Evolutionary conservation across 2,113 vertebrate species (phyloP).

Genomic region (Cavia porcellus): DNA sequence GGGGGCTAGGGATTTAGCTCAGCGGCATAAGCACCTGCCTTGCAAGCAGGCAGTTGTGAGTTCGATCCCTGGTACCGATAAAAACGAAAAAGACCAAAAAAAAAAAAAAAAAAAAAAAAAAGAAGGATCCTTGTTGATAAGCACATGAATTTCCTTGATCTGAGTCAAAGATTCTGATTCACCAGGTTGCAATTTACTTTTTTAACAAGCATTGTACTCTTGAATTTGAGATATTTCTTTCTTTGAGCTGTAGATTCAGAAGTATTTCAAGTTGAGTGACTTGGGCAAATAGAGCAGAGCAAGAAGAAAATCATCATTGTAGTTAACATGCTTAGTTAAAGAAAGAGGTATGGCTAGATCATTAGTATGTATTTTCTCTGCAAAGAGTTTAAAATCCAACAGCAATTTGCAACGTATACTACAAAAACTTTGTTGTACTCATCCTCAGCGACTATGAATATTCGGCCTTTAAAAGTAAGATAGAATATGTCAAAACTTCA

Average conservation of each 20-base stretch:
- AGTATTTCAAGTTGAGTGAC: conserved; percentile 45
- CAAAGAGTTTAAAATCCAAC: conserved; percentile 61
- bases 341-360: conserved; percentile 43
- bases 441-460: conserved; percentile 48
- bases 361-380: conserved; percentile 42
- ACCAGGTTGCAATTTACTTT: conserved; percentile 6
- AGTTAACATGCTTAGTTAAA: conserved; percentile 62
- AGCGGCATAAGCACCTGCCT: too few relatives aligned
- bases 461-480: conserved; percentile 62
- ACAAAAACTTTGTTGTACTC: conserved; percentile 55
- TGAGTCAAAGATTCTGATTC: background rate
- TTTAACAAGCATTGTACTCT: background rate
- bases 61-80: too few relatives aligned
- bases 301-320: conserved; percentile 6
- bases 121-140: background rate
- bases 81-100: too few relatives aligned
- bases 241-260: background rate
- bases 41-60: too few relatives aligned
- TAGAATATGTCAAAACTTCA: conserved; percentile 58
- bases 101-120: background rate
- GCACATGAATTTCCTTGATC: background rate
- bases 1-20: too few relatives aligned
- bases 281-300: conserved; percentile 17
- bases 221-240: conserved; percentile 49
- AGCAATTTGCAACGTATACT: conserved; percentile 63